Conservation (phyloP, 2,797 vertebrate genomes). For the Enteromius mattozi region DNA sequence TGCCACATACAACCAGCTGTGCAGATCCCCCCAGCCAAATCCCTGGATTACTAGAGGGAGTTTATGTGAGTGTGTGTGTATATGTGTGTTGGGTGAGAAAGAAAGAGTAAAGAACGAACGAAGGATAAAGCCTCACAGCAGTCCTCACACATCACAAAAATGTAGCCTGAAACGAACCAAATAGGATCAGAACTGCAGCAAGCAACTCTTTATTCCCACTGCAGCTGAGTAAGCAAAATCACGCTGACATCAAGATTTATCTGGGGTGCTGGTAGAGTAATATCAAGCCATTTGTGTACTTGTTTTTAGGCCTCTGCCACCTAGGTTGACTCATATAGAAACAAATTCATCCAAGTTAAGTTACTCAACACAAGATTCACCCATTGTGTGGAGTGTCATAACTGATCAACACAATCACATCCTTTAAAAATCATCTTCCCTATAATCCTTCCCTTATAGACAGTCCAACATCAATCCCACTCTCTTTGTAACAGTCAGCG, state of each 20-base stretch:
- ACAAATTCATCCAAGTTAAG: background rate
- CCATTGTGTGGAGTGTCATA: background rate
- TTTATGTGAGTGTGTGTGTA: background rate
- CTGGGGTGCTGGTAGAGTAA: background rate
- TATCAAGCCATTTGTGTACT: background rate
- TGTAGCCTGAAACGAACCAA: constrained; percentile 12
- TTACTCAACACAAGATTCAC: background rate
- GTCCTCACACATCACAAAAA: constrained; percentile 35
- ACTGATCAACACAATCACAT: background rate
- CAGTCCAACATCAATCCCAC: constrained; percentile 10
- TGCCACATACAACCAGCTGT: constrained; percentile 64
- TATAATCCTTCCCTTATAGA: background rate
- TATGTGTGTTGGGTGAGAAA: constrained; percentile 4
- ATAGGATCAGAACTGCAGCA: constrained; percentile 29
- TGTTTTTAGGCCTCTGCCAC: background rate
- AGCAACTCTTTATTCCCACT: background rate
- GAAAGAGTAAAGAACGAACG: constrained; percentile 18
- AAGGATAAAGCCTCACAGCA: constrained; percentile 49
- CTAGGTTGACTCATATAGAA: background rate
- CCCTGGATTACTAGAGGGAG: constrained; percentile 61
- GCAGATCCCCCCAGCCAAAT: constrained; percentile 57
- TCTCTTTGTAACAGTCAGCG: background rate
- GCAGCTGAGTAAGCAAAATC: background rate
- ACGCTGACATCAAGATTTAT: background rate
- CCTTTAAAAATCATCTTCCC: background rate